phyloP scores from a whole-genome alignment of 1,140 invertebrate species.

The Bombus superbus region DNA sequence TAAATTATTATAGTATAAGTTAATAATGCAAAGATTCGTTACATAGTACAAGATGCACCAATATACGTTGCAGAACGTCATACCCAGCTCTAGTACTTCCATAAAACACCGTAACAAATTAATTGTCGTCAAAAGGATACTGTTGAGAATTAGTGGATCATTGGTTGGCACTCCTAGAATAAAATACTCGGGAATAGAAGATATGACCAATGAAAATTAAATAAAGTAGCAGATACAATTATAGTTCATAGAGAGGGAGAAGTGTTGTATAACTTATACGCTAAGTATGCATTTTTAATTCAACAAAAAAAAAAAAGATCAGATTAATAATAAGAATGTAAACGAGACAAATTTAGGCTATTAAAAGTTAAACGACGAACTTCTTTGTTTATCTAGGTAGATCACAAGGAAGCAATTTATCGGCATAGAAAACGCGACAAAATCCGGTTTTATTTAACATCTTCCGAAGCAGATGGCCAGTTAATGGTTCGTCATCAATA shows the following conservation, averaged over 20 bases:
- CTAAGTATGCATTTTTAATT: too few relatives aligned
- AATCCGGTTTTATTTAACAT: slow-evolving; percentile 25
- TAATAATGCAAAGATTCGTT: too few relatives aligned
- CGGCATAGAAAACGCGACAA: slow-evolving; percentile 1
- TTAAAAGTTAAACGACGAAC: background rate
- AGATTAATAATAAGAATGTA: background rate
- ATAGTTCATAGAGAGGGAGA: too few relatives aligned
- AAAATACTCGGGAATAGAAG: background rate
- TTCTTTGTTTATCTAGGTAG: background rate
- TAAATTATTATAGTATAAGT: too few relatives aligned
- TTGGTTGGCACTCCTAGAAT: background rate
- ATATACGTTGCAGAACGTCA: too few relatives aligned
- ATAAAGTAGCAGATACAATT: background rate
- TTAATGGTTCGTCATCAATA: slow-evolving; percentile 30
- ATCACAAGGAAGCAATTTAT: background rate
- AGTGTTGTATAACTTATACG: too few relatives aligned
- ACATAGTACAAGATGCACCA: too few relatives aligned
- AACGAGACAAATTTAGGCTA: background rate
- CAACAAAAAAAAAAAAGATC: too few relatives aligned
- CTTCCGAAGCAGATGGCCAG: background rate
- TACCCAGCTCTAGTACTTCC: too few relatives aligned
- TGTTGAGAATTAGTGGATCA: background rate
- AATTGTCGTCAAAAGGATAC: background rate
- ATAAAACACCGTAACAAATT: background rate
- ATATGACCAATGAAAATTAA: background rate